phyloP scores from a whole-genome alignment of 2,888 invertebrate species.

The Phymatocera aterrima region DNA sequence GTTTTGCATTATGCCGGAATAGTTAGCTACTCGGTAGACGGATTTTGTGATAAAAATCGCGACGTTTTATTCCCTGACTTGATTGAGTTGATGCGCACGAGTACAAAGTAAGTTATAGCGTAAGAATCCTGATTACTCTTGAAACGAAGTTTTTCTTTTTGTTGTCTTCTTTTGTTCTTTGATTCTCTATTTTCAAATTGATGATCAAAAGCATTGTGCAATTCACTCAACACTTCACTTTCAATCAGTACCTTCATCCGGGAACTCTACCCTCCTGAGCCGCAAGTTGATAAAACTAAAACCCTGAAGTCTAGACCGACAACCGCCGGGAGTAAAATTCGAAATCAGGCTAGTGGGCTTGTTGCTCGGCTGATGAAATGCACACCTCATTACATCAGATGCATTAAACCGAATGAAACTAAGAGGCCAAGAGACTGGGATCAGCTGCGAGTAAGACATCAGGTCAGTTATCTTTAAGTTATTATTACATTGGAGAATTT shows the following conservation, averaged over 20 bases:
- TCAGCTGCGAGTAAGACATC: conserved; percentile 79
- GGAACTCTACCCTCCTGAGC: conserved; percentile 78
- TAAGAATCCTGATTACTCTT: too few species aligned
- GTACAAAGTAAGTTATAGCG: conserved; percentile 75
- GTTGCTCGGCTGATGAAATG: conserved; percentile 82
- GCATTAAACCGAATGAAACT: conserved; percentile 84
- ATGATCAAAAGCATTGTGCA: neutral
- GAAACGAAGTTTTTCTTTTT: neutral
- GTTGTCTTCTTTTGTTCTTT: neutral
- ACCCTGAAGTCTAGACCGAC: conserved; percentile 78
- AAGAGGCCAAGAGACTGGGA: conserved; percentile 82
- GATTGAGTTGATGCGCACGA: conserved; percentile 81
- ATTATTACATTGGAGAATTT: conserved; percentile 41
- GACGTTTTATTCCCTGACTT: conserved; percentile 82
- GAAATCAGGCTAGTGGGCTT: conserved; percentile 81
- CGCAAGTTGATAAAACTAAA: conserved; percentile 67
- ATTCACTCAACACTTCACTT: neutral
- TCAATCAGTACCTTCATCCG: conserved; percentile 77
- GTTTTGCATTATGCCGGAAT: conserved; percentile 84
- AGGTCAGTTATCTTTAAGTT: conserved; percentile 56
- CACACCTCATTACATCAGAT: conserved; percentile 83
- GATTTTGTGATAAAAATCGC: conserved; percentile 83
- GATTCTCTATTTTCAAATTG: neutral
- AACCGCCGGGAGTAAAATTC: conserved; percentile 82
- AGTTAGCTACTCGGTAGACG: conserved; percentile 80